These are phyloP conservation scores for Falco columbarius DNA, from an alignment of 2,797 vertebrate species.

Conservation along the genomic window DNA sequence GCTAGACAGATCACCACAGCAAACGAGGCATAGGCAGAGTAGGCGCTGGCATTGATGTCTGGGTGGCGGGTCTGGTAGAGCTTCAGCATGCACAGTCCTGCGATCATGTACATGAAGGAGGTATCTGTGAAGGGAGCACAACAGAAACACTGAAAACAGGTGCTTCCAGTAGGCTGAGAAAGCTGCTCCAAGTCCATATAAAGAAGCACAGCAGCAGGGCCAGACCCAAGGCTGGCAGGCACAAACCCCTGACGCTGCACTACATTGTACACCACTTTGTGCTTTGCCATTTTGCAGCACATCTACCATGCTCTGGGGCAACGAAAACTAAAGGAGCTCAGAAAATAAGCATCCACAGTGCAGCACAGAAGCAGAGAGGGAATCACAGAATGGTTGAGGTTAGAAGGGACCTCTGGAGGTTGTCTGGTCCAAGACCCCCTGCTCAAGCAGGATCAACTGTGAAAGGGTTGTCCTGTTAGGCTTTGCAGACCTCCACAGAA, in stretches of 20 bases:
- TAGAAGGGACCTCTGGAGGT: not conserved
- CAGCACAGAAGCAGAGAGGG: not conserved
- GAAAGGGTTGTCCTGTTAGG: not conserved
- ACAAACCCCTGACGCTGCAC: not conserved
- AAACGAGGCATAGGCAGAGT: conserved; percentile 81
- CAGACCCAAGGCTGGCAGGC: not conserved
- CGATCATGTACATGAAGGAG: conserved; percentile 86
- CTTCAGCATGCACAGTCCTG: conserved; percentile 84
- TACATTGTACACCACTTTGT: not conserved
- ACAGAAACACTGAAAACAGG: not conserved
- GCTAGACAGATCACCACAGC: conserved; percentile 81
- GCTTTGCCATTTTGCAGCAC: not conserved
- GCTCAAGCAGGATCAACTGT: not conserved
- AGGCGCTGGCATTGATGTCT: conserved; percentile 84
- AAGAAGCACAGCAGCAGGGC: not conserved
- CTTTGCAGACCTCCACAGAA: not conserved
- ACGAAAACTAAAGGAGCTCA: not conserved
- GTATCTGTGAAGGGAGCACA: conserved; percentile 71
- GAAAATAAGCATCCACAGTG: not conserved
- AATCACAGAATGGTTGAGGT: not conserved
- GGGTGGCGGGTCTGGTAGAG: conserved; percentile 85
- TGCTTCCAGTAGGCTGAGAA: not conserved
- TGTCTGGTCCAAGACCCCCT: not conserved
- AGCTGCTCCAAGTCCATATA: not conserved
- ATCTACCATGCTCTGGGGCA: not conserved